Base-by-base conservation (phyloP, 2,113 vertebrate species). In the Morone chrysops region DNA sequence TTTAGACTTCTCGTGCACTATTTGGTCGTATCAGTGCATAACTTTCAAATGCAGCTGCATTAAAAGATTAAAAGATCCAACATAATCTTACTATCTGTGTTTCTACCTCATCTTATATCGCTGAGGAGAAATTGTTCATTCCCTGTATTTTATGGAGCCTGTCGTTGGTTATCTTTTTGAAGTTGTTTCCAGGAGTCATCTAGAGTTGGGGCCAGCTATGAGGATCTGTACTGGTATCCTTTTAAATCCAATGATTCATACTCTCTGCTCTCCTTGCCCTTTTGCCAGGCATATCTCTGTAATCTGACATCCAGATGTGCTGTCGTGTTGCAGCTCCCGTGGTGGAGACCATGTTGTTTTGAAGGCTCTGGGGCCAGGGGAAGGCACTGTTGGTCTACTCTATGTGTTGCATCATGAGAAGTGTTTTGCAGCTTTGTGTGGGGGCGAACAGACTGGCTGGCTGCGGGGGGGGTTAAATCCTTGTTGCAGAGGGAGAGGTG, bases 261-360 rank as follows among this genome's bases (percentile, higher is more conserved):
- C 31, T 50, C 76, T 72, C 70, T 90, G 77, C 78, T 83, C 72
- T 78, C 65, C 22, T 53, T 78, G 87, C 81, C 88, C 89, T 76
- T 90, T 80, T 82, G 83, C 78, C 83, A 84, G 71, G 76, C 61
- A 92, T 92, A 91, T 92, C 91, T 78, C 51, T 70, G 5, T 82
- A 77, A 90, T 90, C 87, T 84, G 82, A 92, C 88, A 80, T 90
- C 92, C 92, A 94, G 89, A 94, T 93, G 91, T 90, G 81, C 77
- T 47, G 76, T 76, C 78, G 45, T 69, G 74, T 61, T 84, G 85
- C 77, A 84, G 87, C 80, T 90, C 81, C 80, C 54, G 69, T 74
- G 70, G 85, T 53, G 62, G 71, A 77, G 66, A n/a, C 70, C 36
- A 0, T 79, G 86, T 83, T 83, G 87, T 83, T 93, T 67, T 78